A percentile compares a stretch with the other conserved stretches of the same genome.
Conservation (phyloP, 2,888 invertebrate species). For the Fissipunctia ypsillon region DNA sequence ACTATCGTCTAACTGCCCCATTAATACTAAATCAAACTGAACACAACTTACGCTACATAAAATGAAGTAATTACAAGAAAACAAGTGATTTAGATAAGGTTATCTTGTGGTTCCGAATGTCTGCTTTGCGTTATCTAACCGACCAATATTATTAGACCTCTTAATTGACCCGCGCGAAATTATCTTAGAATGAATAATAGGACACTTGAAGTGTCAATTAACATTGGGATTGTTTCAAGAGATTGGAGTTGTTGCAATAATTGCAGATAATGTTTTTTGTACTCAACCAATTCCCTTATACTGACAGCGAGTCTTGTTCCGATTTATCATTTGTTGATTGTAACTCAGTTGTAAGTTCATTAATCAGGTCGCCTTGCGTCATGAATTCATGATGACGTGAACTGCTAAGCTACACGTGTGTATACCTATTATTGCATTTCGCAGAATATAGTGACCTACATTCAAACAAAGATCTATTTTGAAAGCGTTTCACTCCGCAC, state of each 20-base stretch:
- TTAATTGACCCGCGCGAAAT: conserved; percentile 54
- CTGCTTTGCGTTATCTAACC: conserved; percentile 68
- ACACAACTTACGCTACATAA: conserved; percentile 66
- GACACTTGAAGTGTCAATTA: conserved; percentile 48
- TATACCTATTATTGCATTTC: conserved; percentile 38
- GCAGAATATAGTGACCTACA: conserved; percentile 41
- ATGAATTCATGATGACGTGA: background rate
- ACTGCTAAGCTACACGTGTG: background rate
- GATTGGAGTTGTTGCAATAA: conserved; percentile 44
- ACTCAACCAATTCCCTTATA: conserved; percentile 19
- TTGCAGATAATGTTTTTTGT: conserved; percentile 32
- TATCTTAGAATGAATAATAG: conserved; percentile 56
- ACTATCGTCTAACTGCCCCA: conserved; percentile 48
- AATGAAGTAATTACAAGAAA: conserved; percentile 77
- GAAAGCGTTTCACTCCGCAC: background rate
- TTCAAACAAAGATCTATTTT: conserved; percentile 43
- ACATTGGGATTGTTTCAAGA: conserved; percentile 22
- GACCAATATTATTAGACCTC: conserved; percentile 63
- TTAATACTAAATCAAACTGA: conserved; percentile 64
- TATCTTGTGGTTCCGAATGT: conserved; percentile 75
- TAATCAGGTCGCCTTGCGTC: conserved; percentile 5
- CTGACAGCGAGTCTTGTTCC: background rate
- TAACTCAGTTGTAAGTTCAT: background rate
- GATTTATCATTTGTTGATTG: conserved; percentile 6
- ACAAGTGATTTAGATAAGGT: conserved; percentile 81